These are phyloP conservation scores for Oceanodroma tethys DNA, from an alignment of 2,113 vertebrate genomes.

Conservation along the genomic window DNA sequence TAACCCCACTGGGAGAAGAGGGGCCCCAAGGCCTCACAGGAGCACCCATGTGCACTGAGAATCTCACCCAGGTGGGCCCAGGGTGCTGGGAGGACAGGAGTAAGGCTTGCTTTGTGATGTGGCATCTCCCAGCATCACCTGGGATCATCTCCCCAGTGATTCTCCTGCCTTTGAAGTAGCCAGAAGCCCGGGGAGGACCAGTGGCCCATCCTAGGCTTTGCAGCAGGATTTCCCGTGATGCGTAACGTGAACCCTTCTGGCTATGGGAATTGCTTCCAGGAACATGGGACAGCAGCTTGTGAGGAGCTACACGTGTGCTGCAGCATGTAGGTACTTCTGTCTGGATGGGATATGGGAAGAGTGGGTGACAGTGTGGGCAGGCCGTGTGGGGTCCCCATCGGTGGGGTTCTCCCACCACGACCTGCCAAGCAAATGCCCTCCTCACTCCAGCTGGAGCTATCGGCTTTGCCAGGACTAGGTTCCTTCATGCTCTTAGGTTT, in stretches of 20 bases:
- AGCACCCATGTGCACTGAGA: background rate
- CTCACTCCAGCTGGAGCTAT: background rate
- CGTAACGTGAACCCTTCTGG: accelerated
- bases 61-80: background rate
- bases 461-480: background rate
- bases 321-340: background rate
- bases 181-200: background rate
- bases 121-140: background rate
- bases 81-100: background rate
- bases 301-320: background rate
- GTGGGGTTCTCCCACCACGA: accelerated
- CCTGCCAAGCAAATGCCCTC: background rate
- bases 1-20: background rate
- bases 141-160: background rate
- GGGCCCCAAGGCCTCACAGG: background rate
- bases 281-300: background rate
- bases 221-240: background rate
- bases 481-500: background rate
- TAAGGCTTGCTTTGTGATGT: background rate
- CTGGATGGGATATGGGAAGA: background rate
- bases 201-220: background rate
- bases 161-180: background rate
- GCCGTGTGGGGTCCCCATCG: accelerated
- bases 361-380: background rate
- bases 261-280: background rate